Base-by-base conservation (phyloP, 2,113 vertebrate genomes). In the Collichthys lucidus region DNA sequence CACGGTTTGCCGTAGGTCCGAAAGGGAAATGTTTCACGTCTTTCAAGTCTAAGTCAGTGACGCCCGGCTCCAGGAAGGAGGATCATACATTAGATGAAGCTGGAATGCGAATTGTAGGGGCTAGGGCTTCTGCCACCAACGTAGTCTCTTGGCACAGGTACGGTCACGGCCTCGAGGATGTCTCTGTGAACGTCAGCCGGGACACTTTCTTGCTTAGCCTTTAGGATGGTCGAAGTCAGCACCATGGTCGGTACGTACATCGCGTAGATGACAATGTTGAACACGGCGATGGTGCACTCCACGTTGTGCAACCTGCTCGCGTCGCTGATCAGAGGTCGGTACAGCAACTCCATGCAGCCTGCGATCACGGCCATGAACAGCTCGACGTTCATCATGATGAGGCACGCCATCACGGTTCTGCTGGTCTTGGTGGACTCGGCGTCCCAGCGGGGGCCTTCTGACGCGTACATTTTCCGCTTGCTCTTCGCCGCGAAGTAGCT, bases 321-420 rank as follows among this genome's bases (percentile, higher is more conserved):
- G 9, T 82, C 20, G 1, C 22, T 0, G 8, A 62, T 63, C 56
- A 82, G 11, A 6, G 72, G 80, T 15, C 72, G 5, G 57, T 82
- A 70, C 17, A 82, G 40, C 19, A 76, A 17, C 24, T 82, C 72
- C 40, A 42, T 42, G 10, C 40, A 42, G 40, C 40, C 40, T 10
- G 40, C 40, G 10, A 42, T 65, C 2, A 82, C 20, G 4, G 68
- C n/a, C 77, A 80, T 56, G 49, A 73, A 44, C 50, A 80, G 31
- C 49, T 80, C 77, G 0, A 69, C 6, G 46, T 81, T 81, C 79
- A 81, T 81, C 79, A 81, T 52, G 8, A 62, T 20, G 4, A 81
- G 42, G 10, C 70, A 81, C 8, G 62, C n/a, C 0, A 46, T 4
- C 16, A 74, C 60, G 0, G 72, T 82, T 1, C 35, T 24, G 3